Evolutionary conservation across 2,797 vertebrate species (phyloP).

Genomic region (Bradypus variegatus): DNA sequence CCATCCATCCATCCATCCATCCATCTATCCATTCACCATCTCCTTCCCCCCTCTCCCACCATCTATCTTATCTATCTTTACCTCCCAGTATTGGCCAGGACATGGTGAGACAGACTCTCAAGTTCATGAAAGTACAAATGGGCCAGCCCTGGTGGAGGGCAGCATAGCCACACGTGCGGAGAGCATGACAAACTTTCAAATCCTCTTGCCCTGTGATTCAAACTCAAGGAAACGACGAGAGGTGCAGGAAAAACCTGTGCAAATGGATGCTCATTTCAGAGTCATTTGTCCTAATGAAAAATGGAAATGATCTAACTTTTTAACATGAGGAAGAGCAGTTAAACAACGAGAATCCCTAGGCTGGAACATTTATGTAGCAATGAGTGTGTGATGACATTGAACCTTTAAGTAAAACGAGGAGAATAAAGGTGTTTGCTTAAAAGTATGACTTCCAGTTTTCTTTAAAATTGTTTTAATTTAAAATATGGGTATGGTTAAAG

Average conservation of each 20-base stretch:
- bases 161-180: rapidly evolving
- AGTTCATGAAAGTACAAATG: rapidly evolving
- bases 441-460: background rate
- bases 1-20: no score
- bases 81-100: no score
- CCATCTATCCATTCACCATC: no score
- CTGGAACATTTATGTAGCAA: rapidly evolving
- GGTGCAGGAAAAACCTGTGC: rapidly evolving
- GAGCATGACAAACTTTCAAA: rapidly evolving
- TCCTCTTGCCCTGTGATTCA: background rate
- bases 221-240: rapidly evolving
- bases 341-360: rapidly evolving
- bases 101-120: background rate
- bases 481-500: background rate
- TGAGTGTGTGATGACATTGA: rapidly evolving
- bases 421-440: background rate
- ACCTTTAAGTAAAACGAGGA: rapidly evolving
- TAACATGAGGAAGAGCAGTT: no score
- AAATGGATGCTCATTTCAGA: rapidly evolving
- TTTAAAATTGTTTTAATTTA: background rate
- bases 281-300: rapidly evolving
- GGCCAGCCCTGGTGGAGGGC: background rate
- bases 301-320: background rate
- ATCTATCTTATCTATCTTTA: no score
- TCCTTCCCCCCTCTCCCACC: no score